Evolutionary conservation across 2,797 vertebrate species (phyloP).

Genomic region (Tadarida brasiliensis): DNA sequence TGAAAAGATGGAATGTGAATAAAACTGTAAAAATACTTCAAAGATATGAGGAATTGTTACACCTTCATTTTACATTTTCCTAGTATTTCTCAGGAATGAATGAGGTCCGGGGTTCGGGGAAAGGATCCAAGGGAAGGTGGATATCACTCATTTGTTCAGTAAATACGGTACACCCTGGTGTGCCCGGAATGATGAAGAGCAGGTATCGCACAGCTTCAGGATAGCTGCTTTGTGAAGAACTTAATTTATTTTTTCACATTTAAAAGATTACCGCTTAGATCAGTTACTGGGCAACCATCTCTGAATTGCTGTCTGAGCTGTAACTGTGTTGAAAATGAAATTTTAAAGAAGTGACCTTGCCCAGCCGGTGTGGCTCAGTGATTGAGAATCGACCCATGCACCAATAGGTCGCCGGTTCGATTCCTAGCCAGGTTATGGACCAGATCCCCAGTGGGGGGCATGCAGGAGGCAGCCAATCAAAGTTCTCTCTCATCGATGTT

Average conservation of each 20-base stretch:
- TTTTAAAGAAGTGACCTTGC: neutral
- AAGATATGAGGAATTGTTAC: neutral
- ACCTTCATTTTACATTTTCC: conserved; percentile 2
- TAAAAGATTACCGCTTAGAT: conserved; percentile 23
- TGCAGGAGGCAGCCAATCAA: too few relatives aligned
- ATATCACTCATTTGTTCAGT: neutral
- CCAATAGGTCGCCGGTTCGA: too few relatives aligned
- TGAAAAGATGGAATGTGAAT: neutral
- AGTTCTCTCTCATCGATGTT: too few relatives aligned
- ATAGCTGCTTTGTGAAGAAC: conserved; percentile 35
- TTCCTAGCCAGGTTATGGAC: too few relatives aligned
- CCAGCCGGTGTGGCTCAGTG: too few relatives aligned
- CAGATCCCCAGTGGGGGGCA: too few relatives aligned
- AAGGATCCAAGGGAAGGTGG: neutral
- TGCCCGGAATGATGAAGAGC: neutral
- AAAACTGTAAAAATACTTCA: neutral
- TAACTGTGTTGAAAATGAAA: conserved; percentile 61
- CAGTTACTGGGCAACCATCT: conserved; percentile 18
- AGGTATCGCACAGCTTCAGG: neutral
- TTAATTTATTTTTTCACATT: conserved; percentile 29
- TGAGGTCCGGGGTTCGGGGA: neutral
- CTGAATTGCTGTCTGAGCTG: conserved; percentile 41
- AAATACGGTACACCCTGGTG: neutral
- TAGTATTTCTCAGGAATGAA: conserved; percentile 44
- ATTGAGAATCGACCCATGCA: too few relatives aligned